Percentiles rank a stretch among this genome's conserved stretches.
Evolutionary conservation across 2,113 vertebrate species (phyloP).

Genomic region (Megaceryle torquata): DNA sequence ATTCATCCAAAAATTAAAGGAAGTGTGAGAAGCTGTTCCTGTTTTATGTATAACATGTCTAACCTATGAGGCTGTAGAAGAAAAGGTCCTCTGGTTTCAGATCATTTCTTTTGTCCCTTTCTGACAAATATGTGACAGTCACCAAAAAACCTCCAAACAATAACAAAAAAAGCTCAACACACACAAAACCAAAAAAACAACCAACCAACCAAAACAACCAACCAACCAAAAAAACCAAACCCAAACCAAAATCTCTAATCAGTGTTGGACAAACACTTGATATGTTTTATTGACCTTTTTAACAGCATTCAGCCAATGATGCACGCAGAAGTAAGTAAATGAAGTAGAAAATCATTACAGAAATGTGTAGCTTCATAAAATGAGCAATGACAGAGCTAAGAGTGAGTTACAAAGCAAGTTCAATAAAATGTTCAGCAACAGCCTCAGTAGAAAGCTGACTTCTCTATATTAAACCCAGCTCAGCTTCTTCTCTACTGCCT

Average conservation of each 20-base stretch:
- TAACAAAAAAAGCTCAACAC: neutral
- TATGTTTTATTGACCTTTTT: neutral
- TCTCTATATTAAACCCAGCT: neutral
- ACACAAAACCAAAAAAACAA: neutral
- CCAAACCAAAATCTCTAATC: neutral
- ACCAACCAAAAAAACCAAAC: no score
- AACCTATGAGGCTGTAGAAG: neutral
- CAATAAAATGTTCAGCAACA: neutral
- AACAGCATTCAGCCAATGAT: neutral
- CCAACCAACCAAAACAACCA: neutral
- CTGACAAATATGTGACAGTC: neutral
- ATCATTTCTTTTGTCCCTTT: neutral
- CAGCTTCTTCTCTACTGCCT: neutral
- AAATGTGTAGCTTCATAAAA: neutral
- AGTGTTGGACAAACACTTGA: neutral
- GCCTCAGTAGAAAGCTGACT: neutral
- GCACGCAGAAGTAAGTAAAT: neutral
- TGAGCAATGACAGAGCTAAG: neutral
- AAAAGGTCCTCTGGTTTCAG: neutral
- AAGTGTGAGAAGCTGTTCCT: neutral
- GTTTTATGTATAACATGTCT: neutral
- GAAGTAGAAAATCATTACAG: neutral
- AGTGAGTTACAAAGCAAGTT: neutral
- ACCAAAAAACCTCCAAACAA: neutral
- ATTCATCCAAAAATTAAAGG: neutral